A percentile compares a stretch with the other conserved stretches of the same genome.
Evolutionary conservation across 2,113 vertebrate genomes (phyloP).

Genomic region (Nicator chloris): DNA sequence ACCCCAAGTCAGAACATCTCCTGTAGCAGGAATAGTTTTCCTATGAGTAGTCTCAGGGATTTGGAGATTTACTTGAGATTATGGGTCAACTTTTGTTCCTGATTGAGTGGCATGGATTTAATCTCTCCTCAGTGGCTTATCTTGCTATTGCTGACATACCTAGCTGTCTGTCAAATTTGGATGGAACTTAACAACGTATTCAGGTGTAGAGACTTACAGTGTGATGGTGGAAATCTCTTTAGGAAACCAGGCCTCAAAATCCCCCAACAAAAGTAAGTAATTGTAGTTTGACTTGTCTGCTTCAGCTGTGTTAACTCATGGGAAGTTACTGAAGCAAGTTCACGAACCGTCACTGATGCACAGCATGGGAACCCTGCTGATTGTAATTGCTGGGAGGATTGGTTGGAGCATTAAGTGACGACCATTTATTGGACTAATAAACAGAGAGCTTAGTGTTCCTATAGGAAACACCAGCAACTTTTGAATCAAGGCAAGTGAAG

Average conservation of each 20-base stretch:
- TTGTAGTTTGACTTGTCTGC: not conserved
- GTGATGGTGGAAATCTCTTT: not conserved
- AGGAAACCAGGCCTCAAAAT: not conserved
- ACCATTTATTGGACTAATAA: not conserved
- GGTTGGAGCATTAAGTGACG: not conserved
- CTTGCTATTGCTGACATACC: not conserved
- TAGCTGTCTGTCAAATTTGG: not conserved
- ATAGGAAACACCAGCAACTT: not conserved
- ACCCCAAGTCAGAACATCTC: not conserved
- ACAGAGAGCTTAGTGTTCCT: not conserved
- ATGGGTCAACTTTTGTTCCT: not conserved
- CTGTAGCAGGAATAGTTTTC: not conserved
- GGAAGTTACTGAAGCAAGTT: constrained; percentile 13
- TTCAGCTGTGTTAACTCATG: not conserved
- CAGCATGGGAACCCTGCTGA: not conserved
- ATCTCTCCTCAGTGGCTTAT: not conserved
- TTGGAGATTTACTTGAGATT: not conserved
- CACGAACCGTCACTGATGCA: not conserved
- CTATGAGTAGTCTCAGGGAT: not conserved
- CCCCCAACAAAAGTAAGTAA: not conserved
- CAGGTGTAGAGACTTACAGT: not conserved
- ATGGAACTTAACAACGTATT: not conserved
- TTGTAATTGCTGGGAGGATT: not conserved
- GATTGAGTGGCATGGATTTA: not conserved
- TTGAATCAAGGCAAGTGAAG: not conserved